Conservation (phyloP, 2,888 invertebrate genomes). For the Syrista parreyssii region DNA sequence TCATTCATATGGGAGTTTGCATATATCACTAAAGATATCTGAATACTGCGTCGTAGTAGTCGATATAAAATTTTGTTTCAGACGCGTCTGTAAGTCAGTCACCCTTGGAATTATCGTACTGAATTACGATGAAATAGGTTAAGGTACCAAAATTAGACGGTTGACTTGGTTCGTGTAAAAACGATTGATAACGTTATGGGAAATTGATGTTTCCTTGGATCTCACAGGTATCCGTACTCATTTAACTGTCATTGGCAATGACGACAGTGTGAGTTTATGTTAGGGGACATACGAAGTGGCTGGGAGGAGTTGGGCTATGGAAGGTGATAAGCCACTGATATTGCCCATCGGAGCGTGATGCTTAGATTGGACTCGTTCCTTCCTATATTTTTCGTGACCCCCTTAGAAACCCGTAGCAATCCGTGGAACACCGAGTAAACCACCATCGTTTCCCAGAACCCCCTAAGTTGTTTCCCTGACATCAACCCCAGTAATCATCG, state of each 20-base stretch:
- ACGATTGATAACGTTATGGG: not conserved
- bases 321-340: constrained; percentile 57
- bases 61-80: not conserved
- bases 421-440: not conserved
- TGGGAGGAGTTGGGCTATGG: constrained; percentile 25
- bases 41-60: too few relatives aligned
- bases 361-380: constrained; percentile 57
- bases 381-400: constrained; percentile 32
- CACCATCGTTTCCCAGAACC: not conserved
- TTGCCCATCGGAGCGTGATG: constrained; percentile 54
- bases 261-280: constrained; percentile 36
- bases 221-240: not conserved
- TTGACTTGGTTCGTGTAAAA: not conserved
- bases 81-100: too few relatives aligned
- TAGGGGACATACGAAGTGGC: constrained; percentile 18
- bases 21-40: not conserved
- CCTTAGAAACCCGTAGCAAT: not conserved
- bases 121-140: too few relatives aligned
- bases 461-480: not conserved
- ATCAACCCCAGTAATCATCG: constrained; percentile 46
- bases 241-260: not conserved
- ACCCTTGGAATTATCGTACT: too few relatives aligned
- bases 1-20: not conserved
- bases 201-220: not conserved
- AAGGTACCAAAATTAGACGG: not conserved